Base-by-base conservation (phyloP, 2,113 vertebrate species). In the Tetraodon nigroviridis region DNA sequence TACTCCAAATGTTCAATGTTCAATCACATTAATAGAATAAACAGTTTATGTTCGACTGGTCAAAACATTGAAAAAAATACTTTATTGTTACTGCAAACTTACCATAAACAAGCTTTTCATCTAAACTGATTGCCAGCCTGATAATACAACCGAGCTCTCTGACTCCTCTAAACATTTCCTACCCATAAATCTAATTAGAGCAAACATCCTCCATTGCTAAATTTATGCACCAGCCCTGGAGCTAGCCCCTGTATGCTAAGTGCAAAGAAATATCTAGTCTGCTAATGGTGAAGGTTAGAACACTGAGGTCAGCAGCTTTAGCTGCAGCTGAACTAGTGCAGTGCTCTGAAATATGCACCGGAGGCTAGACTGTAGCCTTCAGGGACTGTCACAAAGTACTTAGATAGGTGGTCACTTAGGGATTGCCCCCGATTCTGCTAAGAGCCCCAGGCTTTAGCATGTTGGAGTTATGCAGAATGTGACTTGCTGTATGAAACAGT, bases 281-380 rank as follows among this genome's bases (percentile, higher is more conserved):
- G 65, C 67, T 81, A 81, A 86, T 86, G 77, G 68, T 78, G 75
- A 57, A 79, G 76, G 81, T 85, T 83, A 69, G 58, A 61, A 63
- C 76, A 82, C 83, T 84, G 77, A 87, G 84, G 86, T 87, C 87
- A 87, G 84, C 86, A 86, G 56, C 74, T 80, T 82, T 71, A 53
- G 70, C 74, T 80, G 80, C 68, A 51, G 70, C 13, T 75, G 51
- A 75, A 77, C 62, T 80, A 47, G 63, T 79, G 66, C 45, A 51
- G 29, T 57, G 52, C 51, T 66, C 27, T 66, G 53, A 78, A 71
- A 68, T 62, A 61, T 72, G 76, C 71, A 60, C 57, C 75, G 68
- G 56, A 80, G 76, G 57, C 78, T 69, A 53, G 73, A 74, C 47
- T 55, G 48, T 56, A 55, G 71, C 64, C 77, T 83, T 69, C 45